Evolutionary conservation across 2,797 vertebrate species (phyloP).

Genomic region (Muscicapa striata): DNA sequence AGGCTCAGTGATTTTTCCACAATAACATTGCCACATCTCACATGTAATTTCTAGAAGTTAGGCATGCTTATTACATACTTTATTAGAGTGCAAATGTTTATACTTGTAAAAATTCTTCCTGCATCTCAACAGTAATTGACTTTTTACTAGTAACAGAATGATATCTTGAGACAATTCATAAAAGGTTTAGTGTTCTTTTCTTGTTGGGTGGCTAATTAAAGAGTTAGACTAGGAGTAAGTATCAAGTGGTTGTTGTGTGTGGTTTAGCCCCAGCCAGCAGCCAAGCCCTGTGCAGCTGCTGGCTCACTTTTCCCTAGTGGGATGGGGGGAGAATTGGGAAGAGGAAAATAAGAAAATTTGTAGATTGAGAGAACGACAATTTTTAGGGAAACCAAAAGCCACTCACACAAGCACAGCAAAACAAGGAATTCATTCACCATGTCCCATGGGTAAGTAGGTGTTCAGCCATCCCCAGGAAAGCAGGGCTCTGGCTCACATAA

Average conservation of each 20-base stretch:
- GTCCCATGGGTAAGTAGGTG: not conserved
- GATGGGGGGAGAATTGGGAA: not conserved
- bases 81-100: not conserved
- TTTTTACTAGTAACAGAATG: not conserved
- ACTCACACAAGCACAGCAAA: not conserved
- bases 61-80: not conserved
- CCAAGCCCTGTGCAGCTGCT: not conserved
- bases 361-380: not conserved
- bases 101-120: not conserved
- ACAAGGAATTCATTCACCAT: not conserved
- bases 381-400: not conserved
- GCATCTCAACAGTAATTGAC: not conserved
- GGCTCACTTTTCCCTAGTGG: not conserved
- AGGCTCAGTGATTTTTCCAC: not conserved
- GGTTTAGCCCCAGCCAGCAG: not conserved
- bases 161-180: not conserved
- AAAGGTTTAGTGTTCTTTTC: not conserved
- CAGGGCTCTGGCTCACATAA: not conserved
- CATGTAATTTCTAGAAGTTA: not conserved
- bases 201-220: not conserved
- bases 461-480: not conserved
- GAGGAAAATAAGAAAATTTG: not conserved
- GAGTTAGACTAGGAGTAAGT: not conserved
- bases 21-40: not conserved
- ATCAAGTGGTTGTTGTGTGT: not conserved